A percentile compares a stretch with the other conserved stretches of the same genome.
Conservation (phyloP, 2,797 vertebrate genomes). For the Spinus olivaceus region DNA sequence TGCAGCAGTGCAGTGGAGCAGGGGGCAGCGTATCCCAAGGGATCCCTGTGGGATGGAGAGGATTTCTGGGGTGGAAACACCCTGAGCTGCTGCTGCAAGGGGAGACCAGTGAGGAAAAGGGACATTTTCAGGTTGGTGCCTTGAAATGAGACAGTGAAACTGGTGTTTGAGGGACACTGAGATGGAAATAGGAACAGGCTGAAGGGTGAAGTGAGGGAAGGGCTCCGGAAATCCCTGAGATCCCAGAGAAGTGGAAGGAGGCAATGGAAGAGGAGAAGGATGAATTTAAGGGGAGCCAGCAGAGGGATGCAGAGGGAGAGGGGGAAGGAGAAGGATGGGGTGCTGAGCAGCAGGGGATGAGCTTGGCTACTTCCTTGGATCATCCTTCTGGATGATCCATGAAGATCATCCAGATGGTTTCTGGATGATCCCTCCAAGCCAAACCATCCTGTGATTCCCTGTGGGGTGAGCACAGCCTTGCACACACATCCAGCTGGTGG, state of each 20-base stretch:
- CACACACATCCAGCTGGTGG: rapidly evolving
- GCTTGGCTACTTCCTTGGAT: neutral
- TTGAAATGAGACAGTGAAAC: neutral
- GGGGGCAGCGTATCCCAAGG: rapidly evolving
- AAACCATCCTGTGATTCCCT: neutral
- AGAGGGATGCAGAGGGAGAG: neutral
- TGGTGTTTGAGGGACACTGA: neutral
- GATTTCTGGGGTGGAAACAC: rapidly evolving
- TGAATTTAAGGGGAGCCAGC: neutral
- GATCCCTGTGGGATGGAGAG: rapidly evolving
- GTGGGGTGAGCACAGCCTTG: neutral
- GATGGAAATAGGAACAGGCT: neutral
- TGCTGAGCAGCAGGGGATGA: rapidly evolving
- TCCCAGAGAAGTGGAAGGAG: neutral
- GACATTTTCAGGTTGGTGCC: neutral
- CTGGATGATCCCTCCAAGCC: neutral
- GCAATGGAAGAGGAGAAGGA: rapidly evolving
- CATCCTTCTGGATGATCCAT: too few relatives aligned
- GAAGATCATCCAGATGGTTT: too few relatives aligned
- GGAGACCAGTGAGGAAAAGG: neutral
- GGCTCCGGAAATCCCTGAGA: neutral
- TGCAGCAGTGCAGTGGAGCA: rapidly evolving
- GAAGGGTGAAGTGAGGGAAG: neutral
- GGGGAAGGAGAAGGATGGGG: rapidly evolving
- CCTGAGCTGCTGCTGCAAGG: neutral